These are phyloP conservation scores for Osedax frankpressi DNA, from an alignment of 2,888 invertebrate genomes.

Conservation along the genomic window DNA sequence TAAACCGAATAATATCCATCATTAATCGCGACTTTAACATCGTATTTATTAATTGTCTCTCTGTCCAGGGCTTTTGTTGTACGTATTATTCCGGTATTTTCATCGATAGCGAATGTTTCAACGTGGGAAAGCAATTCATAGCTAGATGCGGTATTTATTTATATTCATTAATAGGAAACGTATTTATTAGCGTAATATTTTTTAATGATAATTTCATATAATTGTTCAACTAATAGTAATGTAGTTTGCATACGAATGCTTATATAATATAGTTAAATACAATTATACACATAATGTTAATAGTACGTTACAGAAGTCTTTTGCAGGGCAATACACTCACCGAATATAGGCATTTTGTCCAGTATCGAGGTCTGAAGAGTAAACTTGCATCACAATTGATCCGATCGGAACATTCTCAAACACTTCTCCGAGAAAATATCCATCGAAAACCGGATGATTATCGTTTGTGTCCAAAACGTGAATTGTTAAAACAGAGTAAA, in stretches of 20 bases:
- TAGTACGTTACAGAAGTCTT: too few species aligned
- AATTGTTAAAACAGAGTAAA: not conserved
- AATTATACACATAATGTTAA: too few species aligned
- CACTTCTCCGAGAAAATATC: not conserved
- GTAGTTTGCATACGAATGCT: too few species aligned
- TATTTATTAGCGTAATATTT: too few species aligned
- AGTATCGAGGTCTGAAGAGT: not conserved
- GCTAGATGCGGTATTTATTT: not conserved
- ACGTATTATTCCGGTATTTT: not conserved
- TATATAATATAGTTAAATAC: too few species aligned
- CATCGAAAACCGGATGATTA: not conserved
- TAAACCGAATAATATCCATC: not conserved
- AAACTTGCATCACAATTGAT: not conserved
- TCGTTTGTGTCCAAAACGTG: not conserved
- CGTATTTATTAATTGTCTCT: not conserved
- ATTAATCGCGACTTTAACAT: not conserved
- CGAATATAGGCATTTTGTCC: not conserved
- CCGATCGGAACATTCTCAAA: not conserved
- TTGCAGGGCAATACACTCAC: too few species aligned
- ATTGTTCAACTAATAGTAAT: too few species aligned
- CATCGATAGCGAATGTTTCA: not conserved
- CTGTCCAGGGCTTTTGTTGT: not conserved
- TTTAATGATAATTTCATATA: too few species aligned
- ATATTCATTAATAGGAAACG: not conserved
- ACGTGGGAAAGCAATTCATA: not conserved